Percentiles rank a stretch among this genome's conserved stretches.
Evolutionary conservation across 2,797 vertebrate species (phyloP).

Genomic region (Eupleurogrammus muticus): DNA sequence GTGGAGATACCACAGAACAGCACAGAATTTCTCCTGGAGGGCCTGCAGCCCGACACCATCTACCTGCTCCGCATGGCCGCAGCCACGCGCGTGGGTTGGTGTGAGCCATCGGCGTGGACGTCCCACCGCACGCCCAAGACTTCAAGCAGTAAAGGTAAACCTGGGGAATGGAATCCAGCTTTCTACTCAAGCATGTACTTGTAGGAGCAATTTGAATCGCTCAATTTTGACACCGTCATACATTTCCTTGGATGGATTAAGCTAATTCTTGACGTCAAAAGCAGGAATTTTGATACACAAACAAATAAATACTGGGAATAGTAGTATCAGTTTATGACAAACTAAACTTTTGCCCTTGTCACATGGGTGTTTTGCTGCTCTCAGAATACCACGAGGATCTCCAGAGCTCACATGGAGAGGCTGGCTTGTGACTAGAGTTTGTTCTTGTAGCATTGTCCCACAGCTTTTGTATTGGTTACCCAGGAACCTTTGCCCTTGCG

Average conservation of each 20-base stretch:
- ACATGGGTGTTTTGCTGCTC: slow-evolving; percentile 30
- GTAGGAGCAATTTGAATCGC: neutral
- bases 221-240: neutral
- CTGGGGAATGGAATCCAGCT: slow-evolving; percentile 10
- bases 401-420: slow-evolving; percentile 53
- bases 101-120: slow-evolving; percentile 94
- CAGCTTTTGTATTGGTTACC: slow-evolving; percentile 83
- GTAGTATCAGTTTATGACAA: neutral
- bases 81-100: slow-evolving; percentile 93
- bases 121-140: slow-evolving; percentile 94
- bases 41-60: slow-evolving; percentile 90
- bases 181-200: neutral
- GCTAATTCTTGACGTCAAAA: slow-evolving; percentile 5
- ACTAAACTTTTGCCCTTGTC: slow-evolving; percentile 41
- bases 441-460: slow-evolving; percentile 78
- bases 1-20: slow-evolving; percentile 89
- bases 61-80: slow-evolving; percentile 95
- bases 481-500: slow-evolving; percentile 82
- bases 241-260: slow-evolving; percentile 3
- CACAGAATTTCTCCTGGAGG: slow-evolving; percentile 87
- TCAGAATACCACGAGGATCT: slow-evolving; percentile 42
- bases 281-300: neutral
- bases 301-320: neutral
- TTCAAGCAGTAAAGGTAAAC: slow-evolving; percentile 89
- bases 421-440: slow-evolving; percentile 67